phyloP scores from a whole-genome alignment of 2,888 invertebrate genomes.

The Camptogramma bilineatum region DNA sequence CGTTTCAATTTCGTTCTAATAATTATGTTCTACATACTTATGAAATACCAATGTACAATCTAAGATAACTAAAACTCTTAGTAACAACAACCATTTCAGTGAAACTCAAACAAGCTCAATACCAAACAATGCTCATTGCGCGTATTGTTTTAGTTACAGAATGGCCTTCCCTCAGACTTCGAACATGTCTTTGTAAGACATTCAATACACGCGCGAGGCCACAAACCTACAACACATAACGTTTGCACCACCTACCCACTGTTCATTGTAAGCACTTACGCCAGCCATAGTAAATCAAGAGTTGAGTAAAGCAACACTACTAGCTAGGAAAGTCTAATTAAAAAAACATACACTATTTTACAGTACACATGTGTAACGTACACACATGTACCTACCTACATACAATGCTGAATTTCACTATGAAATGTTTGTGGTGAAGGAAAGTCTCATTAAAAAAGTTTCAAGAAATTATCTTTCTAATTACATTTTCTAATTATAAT shows the following conservation, averaged over 20 bases:
- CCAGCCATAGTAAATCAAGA: constrained; percentile 3
- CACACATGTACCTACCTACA: too few species aligned
- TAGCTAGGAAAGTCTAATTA: background rate
- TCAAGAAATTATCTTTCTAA: too few species aligned
- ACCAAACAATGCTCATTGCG: background rate
- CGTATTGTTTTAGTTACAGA: constrained; percentile 5
- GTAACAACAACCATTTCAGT: background rate
- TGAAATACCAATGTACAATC: background rate
- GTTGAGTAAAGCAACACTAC: constrained; percentile 3
- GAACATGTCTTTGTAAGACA: constrained; percentile 13
- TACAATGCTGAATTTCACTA: too few species aligned
- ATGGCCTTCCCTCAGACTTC: background rate
- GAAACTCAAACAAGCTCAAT: background rate
- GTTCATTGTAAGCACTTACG: constrained; percentile 14
- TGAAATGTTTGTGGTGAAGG: too few species aligned
- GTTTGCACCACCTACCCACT: constrained; percentile 12
- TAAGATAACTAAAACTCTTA: background rate
- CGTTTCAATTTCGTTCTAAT: background rate
- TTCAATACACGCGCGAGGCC: constrained; percentile 14
- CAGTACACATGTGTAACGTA: too few species aligned
- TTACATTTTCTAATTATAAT: too few species aligned
- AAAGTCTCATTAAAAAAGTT: too few species aligned
- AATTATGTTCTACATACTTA: background rate
- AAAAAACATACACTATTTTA: background rate
- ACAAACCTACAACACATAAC: constrained; percentile 15